phyloP scores from a whole-genome alignment of 2,797 vertebrate species.

The Melanotaenia maccullochi region DNA sequence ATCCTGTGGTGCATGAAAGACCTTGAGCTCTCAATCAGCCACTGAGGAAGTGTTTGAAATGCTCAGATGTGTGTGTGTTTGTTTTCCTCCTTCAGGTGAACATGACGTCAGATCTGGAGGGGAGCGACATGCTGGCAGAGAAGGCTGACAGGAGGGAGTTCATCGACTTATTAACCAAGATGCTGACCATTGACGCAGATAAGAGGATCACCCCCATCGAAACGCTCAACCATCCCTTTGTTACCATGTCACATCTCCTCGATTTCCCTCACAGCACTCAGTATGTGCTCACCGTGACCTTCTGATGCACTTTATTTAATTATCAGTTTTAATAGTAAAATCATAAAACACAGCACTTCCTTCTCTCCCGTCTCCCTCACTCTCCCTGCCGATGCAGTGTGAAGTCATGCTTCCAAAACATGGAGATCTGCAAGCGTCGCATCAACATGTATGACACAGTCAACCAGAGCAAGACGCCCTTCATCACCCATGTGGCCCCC shows the following conservation, averaged over 20 bases:
- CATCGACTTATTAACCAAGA: constrained; percentile 98
- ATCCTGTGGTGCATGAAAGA: constrained; percentile 22
- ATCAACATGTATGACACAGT: constrained; percentile 98
- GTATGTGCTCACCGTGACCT: constrained; percentile 76
- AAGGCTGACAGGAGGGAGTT: constrained; percentile 98
- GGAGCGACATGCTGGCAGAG: constrained; percentile 97
- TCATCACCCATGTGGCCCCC: constrained; percentile 98
- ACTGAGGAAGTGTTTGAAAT: constrained; percentile 18
- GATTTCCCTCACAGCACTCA: constrained; percentile 98
- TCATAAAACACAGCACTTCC: not conserved
- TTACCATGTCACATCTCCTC: constrained; percentile 96
- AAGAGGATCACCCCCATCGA: constrained; percentile 98
- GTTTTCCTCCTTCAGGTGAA: constrained; percentile 88
- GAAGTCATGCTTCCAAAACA: constrained; percentile 99
- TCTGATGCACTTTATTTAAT: constrained; percentile 4
- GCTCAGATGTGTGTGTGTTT: constrained; percentile 32
- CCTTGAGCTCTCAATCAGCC: constrained; percentile 32
- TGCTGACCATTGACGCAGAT: constrained; percentile 98
- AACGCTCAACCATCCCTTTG: constrained; percentile 97
- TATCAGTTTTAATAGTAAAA: constrained; percentile 17
- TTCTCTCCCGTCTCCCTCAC: not conserved
- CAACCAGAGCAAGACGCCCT: constrained; percentile 99
- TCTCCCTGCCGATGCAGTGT: constrained; percentile 81
- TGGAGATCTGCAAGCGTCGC: constrained; percentile 98
- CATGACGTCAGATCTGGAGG: constrained; percentile 96